Percentiles rank a stretch among this genome's conserved stretches.
phyloP scores from a whole-genome alignment of 2,888 invertebrate species.

The Biston stratarius region DNA sequence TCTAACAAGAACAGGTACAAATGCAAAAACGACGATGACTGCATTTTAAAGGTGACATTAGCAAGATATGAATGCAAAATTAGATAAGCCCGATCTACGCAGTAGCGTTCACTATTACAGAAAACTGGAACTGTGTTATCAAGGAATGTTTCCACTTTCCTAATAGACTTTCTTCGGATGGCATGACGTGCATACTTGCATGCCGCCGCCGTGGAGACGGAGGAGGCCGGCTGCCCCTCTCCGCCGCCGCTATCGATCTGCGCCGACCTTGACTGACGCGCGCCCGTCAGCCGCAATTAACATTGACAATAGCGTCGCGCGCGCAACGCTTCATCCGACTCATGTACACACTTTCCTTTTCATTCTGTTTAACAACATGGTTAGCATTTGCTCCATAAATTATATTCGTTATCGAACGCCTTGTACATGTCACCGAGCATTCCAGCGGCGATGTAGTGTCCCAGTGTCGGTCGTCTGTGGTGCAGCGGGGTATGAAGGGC shows the following conservation, averaged over 20 bases:
- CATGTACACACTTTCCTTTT: conserved; percentile 65
- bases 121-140: conserved; percentile 57
- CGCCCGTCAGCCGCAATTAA: conserved; percentile 73
- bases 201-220: conserved; percentile 58
- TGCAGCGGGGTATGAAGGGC: conserved; percentile 50
- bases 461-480: conserved; percentile 42
- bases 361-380: conserved; percentile 46
- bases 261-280: conserved; percentile 78
- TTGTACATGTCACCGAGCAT: conserved; percentile 24
- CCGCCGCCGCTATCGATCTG: conserved; percentile 69
- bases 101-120: conserved; percentile 53
- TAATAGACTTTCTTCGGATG: conserved; percentile 73
- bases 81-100: conserved; percentile 52
- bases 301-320: conserved; percentile 77
- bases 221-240: conserved; percentile 58
- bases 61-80: conserved; percentile 38
- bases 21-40: conserved; percentile 38
- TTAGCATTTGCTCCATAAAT: conserved; percentile 23
- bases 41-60: conserved; percentile 42
- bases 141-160: conserved; percentile 80
- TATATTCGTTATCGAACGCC: conserved; percentile 16
- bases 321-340: conserved; percentile 62
- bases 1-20: conserved; percentile 30
- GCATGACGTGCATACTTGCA: conserved; percentile 69
- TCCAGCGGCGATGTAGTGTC: conserved; percentile 26